A percentile compares a stretch with the other conserved stretches of the same genome.
Evolutionary conservation across 2,888 invertebrate genomes (phyloP).

Genomic region (Drosophila pegasa): DNA sequence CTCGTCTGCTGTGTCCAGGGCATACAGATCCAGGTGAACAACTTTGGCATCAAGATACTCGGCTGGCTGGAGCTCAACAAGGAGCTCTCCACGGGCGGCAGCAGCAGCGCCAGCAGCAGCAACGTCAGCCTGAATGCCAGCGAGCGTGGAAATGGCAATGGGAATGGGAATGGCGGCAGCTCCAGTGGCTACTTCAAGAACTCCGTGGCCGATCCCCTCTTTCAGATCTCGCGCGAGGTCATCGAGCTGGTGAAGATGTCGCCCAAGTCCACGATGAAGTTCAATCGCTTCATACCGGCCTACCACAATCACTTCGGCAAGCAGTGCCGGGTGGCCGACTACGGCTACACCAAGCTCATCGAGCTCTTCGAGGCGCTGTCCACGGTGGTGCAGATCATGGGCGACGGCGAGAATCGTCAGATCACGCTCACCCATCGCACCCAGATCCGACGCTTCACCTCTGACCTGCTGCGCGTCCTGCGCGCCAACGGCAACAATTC

Average conservation of each 20-base stretch:
- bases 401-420: constrained; percentile 93
- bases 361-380: constrained; percentile 96
- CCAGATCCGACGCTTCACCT: constrained; percentile 95
- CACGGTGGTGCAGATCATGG: constrained; percentile 95
- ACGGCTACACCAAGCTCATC: constrained; percentile 96
- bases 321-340: constrained; percentile 97
- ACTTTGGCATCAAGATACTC: constrained; percentile 85
- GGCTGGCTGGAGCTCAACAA: constrained; percentile 82
- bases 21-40: constrained; percentile 86
- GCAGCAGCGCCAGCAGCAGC: not conserved
- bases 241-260: constrained; percentile 93
- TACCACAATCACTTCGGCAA: constrained; percentile 98
- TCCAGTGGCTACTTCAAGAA: constrained; percentile 74
- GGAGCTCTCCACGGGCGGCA: constrained; percentile 75
- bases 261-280: constrained; percentile 92
- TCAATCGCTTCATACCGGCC: constrained; percentile 95
- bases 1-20: constrained; percentile 93
- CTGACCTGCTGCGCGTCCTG: constrained; percentile 94
- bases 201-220: constrained; percentile 83
- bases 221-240: constrained; percentile 94
- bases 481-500: constrained; percentile 93
- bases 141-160: constrained; percentile 48
- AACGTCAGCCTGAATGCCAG: constrained; percentile 24
- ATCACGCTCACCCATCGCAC: constrained; percentile 95
- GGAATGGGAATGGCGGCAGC: constrained; percentile 3